A percentile compares a stretch with the other conserved stretches of the same genome.
Conservation (phyloP, 2,888 invertebrate genomes). For the Leucoptera coffeella region DNA sequence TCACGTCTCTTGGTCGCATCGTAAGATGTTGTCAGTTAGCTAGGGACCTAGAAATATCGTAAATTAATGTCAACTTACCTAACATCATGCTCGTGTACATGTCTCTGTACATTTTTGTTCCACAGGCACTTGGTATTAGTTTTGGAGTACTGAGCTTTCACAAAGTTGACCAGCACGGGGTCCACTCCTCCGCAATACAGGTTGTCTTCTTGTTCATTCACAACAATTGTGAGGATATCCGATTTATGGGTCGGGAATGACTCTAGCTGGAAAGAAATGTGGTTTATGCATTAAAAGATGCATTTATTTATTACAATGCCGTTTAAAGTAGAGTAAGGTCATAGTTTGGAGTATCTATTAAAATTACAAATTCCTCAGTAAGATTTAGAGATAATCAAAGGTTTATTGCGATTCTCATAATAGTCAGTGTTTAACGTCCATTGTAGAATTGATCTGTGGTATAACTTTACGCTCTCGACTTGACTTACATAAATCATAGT, state of each 20-base stretch:
- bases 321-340: too few relatives aligned
- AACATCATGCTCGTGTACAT: constrained; percentile 85
- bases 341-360: too few relatives aligned
- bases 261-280: constrained; percentile 62
- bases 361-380: too few relatives aligned
- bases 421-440: too few relatives aligned
- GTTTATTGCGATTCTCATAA: too few relatives aligned
- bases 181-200: constrained; percentile 80
- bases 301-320: too few relatives aligned
- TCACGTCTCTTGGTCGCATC: too few relatives aligned
- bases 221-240: constrained; percentile 69
- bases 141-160: constrained; percentile 53
- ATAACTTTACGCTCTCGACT: too few relatives aligned
- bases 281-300: too few relatives aligned
- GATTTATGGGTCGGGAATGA: constrained; percentile 74
- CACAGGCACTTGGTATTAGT: constrained; percentile 55
- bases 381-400: too few relatives aligned
- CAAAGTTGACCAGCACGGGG: constrained; percentile 70
- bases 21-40: neutral
- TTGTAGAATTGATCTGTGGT: too few relatives aligned
- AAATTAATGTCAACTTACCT: constrained; percentile 15
- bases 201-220: constrained; percentile 63
- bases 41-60: neutral
- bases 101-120: constrained; percentile 75
- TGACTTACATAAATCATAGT: too few relatives aligned